Evolutionary conservation across 2,888 invertebrate species (phyloP), one percentile per base, ranked within the genome.

Genomic region (Cremastinae sp.): DNA sequence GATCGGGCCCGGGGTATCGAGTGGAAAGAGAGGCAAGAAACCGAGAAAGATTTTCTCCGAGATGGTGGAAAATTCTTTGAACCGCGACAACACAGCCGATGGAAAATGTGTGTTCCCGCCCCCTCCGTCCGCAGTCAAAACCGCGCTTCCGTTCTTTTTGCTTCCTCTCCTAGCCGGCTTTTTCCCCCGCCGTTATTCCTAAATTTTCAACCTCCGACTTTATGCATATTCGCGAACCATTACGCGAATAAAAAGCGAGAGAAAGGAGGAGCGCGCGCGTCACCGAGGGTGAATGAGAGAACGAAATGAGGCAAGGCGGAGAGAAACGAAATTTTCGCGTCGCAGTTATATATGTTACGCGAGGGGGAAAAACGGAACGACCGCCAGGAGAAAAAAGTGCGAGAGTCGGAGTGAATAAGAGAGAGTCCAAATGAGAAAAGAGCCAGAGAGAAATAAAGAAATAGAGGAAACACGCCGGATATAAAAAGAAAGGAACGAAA

Each of bases 11-110:
- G 59, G 47, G 14, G 49, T 53, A 51, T 53, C 58, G 58, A 45
- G 34, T 16, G 47, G 20, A 58, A 47, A n/a, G 41, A 36, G 51
- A 45, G 34, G 10, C 47, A 18, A 41, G 18, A 69, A 69, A 28
- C 58, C 59, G 51, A 72, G 51, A 77, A 74, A 72, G 73, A 69
- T 68, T 75, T 73, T 28, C 62, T 8, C 14, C 41, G 66, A 58
- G 65, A 64, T 43, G 53, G 61, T 66, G 56, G 62, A 75, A 75
- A 75, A 71, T 47, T 47, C 70, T 61, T 47, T 45, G 28, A 45
- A 53, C 64, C 54, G 59, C 34, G 22, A 43, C 53, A 9, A n/a
- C 43, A 16, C 5, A 28, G 28, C 2, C 28, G 5, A 3, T 5
- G 28, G 28, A 5, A 28, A 28, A 28, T 28, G 28, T 28, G 28